Base-by-base conservation (phyloP, 2,113 vertebrate genomes). In the Aythya baeri region DNA sequence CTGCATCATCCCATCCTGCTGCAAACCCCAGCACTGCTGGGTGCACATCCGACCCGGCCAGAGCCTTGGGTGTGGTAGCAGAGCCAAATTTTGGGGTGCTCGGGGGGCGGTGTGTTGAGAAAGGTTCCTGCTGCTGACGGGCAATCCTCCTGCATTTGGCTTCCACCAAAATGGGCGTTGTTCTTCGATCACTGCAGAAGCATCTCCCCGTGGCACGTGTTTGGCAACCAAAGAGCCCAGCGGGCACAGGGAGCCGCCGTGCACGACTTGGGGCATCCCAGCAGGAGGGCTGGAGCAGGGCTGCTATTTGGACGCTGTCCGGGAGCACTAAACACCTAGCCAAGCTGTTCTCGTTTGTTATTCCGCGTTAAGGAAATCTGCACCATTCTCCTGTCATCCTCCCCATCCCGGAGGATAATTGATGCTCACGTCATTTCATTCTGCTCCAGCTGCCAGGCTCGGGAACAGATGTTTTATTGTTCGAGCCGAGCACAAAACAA, bases 391-490 rank as follows among this genome's bases (percentile, higher is more conserved):
- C 74, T 20, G 0, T 72, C 91, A 75, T 90, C 75, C 90, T 93
- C 93, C 68, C 86, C 84, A 59, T 85, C 90, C 79, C 46, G 16
- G 55, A 95, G 92, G 71, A 98, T 97, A 96, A 97, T 97, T 91
- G 97, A 97, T 96, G 92, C 94, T 97, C 95, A 96, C 93, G 93
- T 97, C 95, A 97, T 95, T 96, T 94, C 95, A 80, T 74, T 92
- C 83, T 32, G 58, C 83, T 96, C 97, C 98, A 98, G 97, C 98
- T 98, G 98, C 97, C 84, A 95, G 89, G 74, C 97, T 97, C 65
- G 6, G 88, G 94, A 98, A 98, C 98, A 98, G 97, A 98, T 98
- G 97, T 98, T 97, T 96, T 71, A 97, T 98, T 98, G 98, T 98
- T 98, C 92, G 70, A 82, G 91, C 79, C 71, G 95, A 97, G 79